A percentile compares a stretch with the other conserved stretches of the same genome.
phyloP scores from a whole-genome alignment of 2,113 vertebrate genomes.

The Leucosticte australis region DNA sequence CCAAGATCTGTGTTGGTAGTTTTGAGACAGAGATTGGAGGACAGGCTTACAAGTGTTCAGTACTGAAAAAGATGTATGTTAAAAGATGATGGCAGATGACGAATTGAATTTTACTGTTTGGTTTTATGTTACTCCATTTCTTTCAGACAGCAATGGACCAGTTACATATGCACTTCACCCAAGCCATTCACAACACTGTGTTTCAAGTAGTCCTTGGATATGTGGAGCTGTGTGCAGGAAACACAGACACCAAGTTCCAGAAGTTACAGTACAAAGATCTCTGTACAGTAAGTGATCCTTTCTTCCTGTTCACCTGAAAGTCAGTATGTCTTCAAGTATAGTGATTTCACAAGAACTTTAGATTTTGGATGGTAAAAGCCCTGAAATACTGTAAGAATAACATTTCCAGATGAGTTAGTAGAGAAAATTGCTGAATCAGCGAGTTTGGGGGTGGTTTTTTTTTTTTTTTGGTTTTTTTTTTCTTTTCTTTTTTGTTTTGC shows the following conservation, averaged over 20 bases:
- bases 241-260: conserved; percentile 98
- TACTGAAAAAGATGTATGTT: neutral
- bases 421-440: neutral
- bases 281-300: conserved; percentile 77
- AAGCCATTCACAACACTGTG: conserved; percentile 98
- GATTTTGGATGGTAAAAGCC: neutral
- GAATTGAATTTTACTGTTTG: neutral
- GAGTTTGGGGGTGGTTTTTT: neutral
- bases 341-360: neutral
- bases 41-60: neutral
- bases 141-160: conserved; percentile 98
- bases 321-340: neutral
- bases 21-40: neutral
- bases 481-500: too few species aligned
- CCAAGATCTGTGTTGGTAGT: neutral
- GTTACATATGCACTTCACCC: conserved; percentile 99
- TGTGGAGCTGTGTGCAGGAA: conserved; percentile 94
- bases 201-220: conserved; percentile 99
- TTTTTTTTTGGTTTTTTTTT: neutral
- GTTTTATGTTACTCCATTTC: conserved; percentile 16
- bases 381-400: neutral
- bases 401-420: neutral
- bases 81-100: neutral
- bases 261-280: conserved; percentile 98
- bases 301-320: neutral